Conservation (phyloP, 2,888 invertebrate genomes). For the Dexiosoma caninum region DNA sequence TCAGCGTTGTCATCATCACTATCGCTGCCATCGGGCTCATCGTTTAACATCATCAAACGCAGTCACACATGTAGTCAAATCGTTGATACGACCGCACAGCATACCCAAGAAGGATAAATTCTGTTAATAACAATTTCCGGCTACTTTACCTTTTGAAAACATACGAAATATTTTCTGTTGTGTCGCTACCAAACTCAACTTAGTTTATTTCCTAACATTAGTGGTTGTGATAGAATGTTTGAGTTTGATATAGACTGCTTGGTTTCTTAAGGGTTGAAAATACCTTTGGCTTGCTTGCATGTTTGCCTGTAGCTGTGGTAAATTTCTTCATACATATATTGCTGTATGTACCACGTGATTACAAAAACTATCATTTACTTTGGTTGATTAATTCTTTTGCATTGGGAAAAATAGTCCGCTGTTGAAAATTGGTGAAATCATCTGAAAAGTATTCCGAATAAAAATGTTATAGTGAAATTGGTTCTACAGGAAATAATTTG, state of each 20-base stretch:
- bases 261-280: constrained; percentile 29
- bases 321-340: too few relatives aligned
- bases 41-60: neutral
- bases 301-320: neutral
- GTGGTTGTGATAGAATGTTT: constrained; percentile 17
- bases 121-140: constrained; percentile 23
- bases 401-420: too few relatives aligned
- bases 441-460: too few relatives aligned
- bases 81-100: constrained; percentile 40
- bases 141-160: neutral
- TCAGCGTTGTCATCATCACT: neutral
- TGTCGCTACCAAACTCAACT: constrained; percentile 16
- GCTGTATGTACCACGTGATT: too few relatives aligned
- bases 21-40: neutral
- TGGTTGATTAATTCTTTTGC: too few relatives aligned
- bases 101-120: constrained; percentile 45
- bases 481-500: too few relatives aligned
- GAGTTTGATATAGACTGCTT: constrained; percentile 29
- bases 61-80: neutral
- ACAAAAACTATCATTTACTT: too few relatives aligned
- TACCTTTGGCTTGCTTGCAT: neutral
- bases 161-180: neutral
- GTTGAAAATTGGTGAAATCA: too few relatives aligned
- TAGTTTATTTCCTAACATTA: too few relatives aligned
- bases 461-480: too few relatives aligned